These are phyloP conservation scores for Onchidella celtica DNA, from an alignment of 2,888 invertebrate genomes.

Conservation along the genomic window DNA sequence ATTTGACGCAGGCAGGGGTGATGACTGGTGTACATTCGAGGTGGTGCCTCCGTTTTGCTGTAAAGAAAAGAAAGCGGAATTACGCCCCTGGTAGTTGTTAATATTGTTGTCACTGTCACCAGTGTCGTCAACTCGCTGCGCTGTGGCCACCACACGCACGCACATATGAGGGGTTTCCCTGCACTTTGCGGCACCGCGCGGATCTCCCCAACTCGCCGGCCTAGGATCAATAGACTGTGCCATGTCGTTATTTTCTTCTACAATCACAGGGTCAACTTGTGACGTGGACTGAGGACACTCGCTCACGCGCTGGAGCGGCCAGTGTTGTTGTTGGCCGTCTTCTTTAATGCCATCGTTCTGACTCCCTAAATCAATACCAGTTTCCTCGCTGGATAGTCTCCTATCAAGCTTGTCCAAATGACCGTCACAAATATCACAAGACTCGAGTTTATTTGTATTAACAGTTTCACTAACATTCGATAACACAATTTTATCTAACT, in stretches of 20 bases:
- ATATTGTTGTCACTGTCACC: background rate
- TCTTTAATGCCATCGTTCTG: background rate
- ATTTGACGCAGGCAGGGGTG: background rate
- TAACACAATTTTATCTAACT: background rate
- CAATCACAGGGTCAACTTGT: background rate
- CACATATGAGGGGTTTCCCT: conserved; percentile 2
- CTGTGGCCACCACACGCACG: conserved; percentile 2
- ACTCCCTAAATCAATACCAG: background rate
- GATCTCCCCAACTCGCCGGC: background rate
- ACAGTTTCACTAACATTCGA: background rate
- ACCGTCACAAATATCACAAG: background rate
- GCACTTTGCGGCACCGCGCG: background rate
- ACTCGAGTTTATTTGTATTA: background rate
- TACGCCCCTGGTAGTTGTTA: background rate
- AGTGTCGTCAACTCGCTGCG: background rate
- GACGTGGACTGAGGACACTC: background rate
- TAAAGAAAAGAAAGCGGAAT: background rate
- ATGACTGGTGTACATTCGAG: background rate
- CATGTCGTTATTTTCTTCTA: background rate
- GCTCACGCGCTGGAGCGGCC: background rate
- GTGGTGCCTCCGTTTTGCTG: background rate
- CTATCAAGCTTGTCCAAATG: background rate
- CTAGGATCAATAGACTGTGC: background rate
- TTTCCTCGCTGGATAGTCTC: background rate
- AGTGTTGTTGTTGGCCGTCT: background rate